Conservation (phyloP, 2,888 invertebrate species). For the Drosophila pullipes region DNA sequence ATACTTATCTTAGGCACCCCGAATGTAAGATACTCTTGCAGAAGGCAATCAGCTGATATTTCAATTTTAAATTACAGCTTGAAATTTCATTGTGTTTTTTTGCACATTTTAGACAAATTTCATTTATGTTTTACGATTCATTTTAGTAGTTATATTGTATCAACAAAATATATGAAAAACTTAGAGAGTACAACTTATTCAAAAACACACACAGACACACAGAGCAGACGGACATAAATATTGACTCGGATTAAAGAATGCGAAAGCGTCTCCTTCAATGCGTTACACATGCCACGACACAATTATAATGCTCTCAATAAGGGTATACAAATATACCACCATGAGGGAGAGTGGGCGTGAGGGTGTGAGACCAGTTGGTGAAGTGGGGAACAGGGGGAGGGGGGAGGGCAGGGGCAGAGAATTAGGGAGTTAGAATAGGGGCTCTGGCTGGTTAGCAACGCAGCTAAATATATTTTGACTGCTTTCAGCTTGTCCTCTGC, state of each 20-base stretch:
- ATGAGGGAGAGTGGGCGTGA: background rate
- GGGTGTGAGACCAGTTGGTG: background rate
- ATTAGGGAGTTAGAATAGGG: conserved; percentile 20
- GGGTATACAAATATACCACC: background rate
- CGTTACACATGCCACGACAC: background rate
- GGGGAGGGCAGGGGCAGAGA: background rate
- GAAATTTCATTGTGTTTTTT: background rate
- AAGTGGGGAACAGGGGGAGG: no score
- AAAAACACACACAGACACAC: background rate
- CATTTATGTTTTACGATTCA: background rate
- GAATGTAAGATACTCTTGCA: background rate
- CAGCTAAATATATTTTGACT: conserved; percentile 53
- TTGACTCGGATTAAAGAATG: background rate
- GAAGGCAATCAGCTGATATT: background rate
- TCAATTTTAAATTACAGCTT: background rate
- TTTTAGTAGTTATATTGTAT: no score
- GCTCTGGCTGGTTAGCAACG: conserved; percentile 37
- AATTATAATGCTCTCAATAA: background rate
- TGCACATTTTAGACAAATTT: background rate
- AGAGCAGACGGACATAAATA: background rate
- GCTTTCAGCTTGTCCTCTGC: conserved; percentile 40
- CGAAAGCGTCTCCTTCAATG: background rate
- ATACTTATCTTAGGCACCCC: background rate
- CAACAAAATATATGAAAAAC: no score
- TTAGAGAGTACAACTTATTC: background rate